Base-by-base conservation (phyloP, 2,113 vertebrate genomes). In the Ictalurus furcatus region DNA sequence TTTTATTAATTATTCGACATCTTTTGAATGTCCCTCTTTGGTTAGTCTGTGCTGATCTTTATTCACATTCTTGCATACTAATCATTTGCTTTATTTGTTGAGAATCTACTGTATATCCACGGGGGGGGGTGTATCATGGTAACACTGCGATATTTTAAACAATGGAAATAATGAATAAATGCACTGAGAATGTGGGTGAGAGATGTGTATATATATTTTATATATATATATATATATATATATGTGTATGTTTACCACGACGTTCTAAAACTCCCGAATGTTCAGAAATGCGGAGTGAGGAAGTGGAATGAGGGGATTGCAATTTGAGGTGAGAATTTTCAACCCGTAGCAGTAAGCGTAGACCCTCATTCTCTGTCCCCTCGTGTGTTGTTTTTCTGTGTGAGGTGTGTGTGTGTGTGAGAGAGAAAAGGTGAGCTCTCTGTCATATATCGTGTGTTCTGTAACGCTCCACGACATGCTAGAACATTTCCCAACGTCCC, bases 291-390 rank as follows among this genome's bases (percentile, higher is more conserved):
- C 59, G 23, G 30, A 40, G 76, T 86, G n/a, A 65, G 76, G 83
- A 87, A 56, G 30, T 54, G 48, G 28, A 14, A 40, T 23, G n/a
- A 80, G 48, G 30, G 82, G 84, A 85, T 85, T 81, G 19, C 74
- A 13, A n/a, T 65, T 84, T 54, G 48, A 90, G 90, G 90, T 90
- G 71, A 90, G 90, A 56, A 56, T 40, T 59, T 28, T 54, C 25
- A n/a, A 28, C 85, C 34, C 71, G 19, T 52, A 30, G 59, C 44
- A 17, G 48, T 17, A 25, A 34, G 17, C 3, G 17, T 85, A 54
- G 44, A 63, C 65, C 56, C 12, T 30, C 17, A 52, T 12, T 48
- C 40, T 48, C 28, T 48, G 48, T 13, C 40, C 54, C 59, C 74
- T 65, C 54, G 44, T 87, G 25, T 30, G 40, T 6, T 34, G 34